Evolutionary conservation across 1,140 invertebrate genomes (phyloP), one percentile per base, ranked within the genome.

Genomic region (Drosophila neocordata): DNA sequence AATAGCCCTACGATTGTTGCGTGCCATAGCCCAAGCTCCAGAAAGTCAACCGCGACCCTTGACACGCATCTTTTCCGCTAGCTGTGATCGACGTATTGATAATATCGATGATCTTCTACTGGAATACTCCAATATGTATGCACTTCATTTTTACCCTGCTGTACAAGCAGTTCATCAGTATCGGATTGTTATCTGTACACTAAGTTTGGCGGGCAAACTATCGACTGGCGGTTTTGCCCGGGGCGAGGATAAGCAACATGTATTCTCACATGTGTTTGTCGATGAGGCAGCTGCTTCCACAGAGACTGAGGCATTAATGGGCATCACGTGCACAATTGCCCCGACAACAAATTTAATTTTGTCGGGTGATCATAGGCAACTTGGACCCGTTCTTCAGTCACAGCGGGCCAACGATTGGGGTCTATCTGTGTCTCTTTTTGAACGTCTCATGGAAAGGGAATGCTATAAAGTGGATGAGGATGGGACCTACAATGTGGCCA

Each of bases 261-360:
- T 97, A 2, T 91, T 88, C 89, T 94, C 95, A 22, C 95, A 97
- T 89, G 92, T 97, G 51, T 96, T 98, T 90, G 94, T 98, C 66
- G 97, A 98, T 92, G 97, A 98, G 92, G 96, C 96, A 18, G 96
- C 96, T 12, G 96, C 97, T 87, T 95, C 95, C 0, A 94, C 93
- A 1, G 97, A 98, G 92, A 94, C 96, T 1, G 96, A 97, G 75
- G 92, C 94, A 5, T 82, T 96, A 52, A 94, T 97, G 80, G 94
- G 96, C 4, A 84, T 95, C n/a, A 82, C 92, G 65, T 89, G 93
- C 51, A 89, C 93, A 38, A 73, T 92, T 20, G 70, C 89, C 20
- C 55, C 72, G 7, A 64, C 62, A 9, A 77, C 90, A 78, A 59
- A 94, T 91, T 90, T 97, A 6, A 93, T 97, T 52, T 91, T 98